phyloP scores from a whole-genome alignment of 2,888 invertebrate species.

The Cremastinae sp. region DNA sequence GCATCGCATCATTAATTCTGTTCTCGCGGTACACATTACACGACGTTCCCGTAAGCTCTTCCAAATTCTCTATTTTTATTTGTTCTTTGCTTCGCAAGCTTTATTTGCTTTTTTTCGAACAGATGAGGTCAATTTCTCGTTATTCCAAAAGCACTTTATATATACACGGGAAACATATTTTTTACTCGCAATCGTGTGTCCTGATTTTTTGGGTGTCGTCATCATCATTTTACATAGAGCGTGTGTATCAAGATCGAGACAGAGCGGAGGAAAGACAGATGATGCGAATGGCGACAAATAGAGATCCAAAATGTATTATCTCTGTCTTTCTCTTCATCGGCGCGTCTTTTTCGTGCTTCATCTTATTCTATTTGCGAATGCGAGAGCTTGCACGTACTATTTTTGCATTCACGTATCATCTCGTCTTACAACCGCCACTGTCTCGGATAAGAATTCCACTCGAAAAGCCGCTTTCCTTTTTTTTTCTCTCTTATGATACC shows the following conservation, averaged over 20 bases:
- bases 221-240: not conserved
- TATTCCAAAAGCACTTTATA: not conserved
- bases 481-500: conserved; percentile 18
- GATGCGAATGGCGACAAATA: conserved; percentile 53
- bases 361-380: conserved; percentile 59
- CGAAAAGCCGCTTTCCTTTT: not conserved
- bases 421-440: conserved; percentile 40
- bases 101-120: not conserved
- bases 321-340: not conserved
- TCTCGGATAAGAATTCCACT: conserved; percentile 29
- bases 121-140: conserved; percentile 8
- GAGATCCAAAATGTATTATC: conserved; percentile 20
- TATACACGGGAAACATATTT: not conserved
- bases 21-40: no score
- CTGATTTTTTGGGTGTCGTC: not conserved
- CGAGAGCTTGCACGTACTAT: conserved; percentile 36
- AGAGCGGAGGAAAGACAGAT: conserved; percentile 53
- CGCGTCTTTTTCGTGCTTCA: conserved; percentile 5
- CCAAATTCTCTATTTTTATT: no score
- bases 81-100: no score
- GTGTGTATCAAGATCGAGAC: conserved; percentile 39
- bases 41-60: no score
- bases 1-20: no score
- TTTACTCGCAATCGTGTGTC: not conserved
- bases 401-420: conserved; percentile 32